phyloP scores from a whole-genome alignment of 1,140 invertebrate species.

The Diabrotica undecimpunctata region DNA sequence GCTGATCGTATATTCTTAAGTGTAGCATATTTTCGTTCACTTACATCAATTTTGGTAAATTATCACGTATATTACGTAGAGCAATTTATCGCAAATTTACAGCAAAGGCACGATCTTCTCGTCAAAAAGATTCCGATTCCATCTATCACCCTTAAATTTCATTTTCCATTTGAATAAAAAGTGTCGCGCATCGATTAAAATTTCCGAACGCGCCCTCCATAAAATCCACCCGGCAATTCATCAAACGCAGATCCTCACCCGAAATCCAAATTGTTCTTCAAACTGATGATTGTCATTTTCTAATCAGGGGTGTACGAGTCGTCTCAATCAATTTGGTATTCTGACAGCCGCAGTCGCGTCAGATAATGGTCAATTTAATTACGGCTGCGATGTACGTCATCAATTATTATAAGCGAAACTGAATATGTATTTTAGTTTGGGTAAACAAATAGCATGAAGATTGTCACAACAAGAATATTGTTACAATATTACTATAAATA shows the following conservation, averaged over 20 bases:
- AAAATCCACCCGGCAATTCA: conserved; percentile 4
- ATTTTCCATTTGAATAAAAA: conserved; percentile 3
- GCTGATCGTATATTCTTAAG: no score
- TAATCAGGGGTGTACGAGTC: not conserved
- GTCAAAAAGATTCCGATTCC: not conserved
- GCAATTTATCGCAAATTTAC: not conserved
- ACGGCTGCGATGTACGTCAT: not conserved
- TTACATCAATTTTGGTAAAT: not conserved
- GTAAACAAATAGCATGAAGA: no score
- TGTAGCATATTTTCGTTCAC: no score
- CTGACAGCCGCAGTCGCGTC: conserved; percentile 8
- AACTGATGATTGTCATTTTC: conserved; percentile 10
- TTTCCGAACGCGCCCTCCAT: not conserved
- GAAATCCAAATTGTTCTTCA: conserved; percentile 12
- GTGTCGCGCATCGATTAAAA: not conserved
- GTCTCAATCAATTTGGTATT: conserved; percentile 8
- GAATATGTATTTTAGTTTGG: not conserved
- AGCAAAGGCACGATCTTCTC: not conserved
- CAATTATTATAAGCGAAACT: conserved; percentile 12
- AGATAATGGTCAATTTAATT: conserved; percentile 14
- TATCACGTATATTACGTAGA: not conserved
- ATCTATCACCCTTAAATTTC: conserved; percentile 1
- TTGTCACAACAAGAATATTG: no score
- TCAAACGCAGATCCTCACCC: conserved; percentile 1
- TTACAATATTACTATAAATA: no score